Conservation (phyloP, 2,113 vertebrate species). For the Sclerurus mexicanus region DNA sequence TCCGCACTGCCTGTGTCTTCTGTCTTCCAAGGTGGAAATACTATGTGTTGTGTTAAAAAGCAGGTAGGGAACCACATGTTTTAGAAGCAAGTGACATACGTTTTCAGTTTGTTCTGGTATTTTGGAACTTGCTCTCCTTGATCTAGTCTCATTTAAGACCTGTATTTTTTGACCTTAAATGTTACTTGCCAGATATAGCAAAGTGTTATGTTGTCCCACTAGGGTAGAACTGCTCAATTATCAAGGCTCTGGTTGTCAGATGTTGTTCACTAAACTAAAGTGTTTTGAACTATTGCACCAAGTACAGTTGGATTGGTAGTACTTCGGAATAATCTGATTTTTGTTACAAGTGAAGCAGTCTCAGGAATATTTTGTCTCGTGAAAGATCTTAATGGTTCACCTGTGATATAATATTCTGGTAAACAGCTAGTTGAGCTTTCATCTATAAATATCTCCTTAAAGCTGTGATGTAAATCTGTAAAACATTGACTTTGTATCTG, state of each 20-base stretch:
- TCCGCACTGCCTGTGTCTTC: background rate
- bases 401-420: background rate
- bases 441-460: background rate
- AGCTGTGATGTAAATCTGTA: background rate
- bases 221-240: background rate
- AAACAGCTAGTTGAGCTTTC: background rate
- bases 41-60: background rate
- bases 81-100: background rate
- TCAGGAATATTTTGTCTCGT: background rate
- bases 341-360: background rate
- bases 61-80: background rate
- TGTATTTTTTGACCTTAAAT: background rate
- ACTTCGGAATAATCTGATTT: background rate
- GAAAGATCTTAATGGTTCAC: background rate
- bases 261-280: background rate
- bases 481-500: background rate
- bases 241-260: background rate
- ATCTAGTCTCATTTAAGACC: background rate
- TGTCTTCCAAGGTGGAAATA: accelerated
- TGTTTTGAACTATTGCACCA: background rate
- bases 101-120: background rate
- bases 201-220: background rate
- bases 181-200: background rate
- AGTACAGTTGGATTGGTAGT: background rate
- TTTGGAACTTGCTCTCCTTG: background rate